Percentiles rank a stretch among this genome's conserved stretches.
Evolutionary conservation across 2,888 invertebrate genomes (phyloP).

Genomic region (Parasteatoda lunata): DNA sequence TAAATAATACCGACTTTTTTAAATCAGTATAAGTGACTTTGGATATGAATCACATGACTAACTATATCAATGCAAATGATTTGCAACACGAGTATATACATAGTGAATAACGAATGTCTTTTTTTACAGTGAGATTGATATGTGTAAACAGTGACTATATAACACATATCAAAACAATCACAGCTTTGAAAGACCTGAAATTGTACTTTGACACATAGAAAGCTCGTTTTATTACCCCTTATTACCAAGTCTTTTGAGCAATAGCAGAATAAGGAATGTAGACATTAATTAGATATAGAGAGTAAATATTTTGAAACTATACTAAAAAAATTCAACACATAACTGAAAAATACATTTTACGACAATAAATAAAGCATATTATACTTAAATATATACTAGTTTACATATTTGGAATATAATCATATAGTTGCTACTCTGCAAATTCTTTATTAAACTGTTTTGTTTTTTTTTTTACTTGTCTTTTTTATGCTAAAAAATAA

Average conservation of each 20-base stretch:
- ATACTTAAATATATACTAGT: not conserved
- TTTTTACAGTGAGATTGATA: slow-evolving; percentile 22
- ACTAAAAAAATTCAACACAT: not conserved
- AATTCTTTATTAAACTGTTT: no score
- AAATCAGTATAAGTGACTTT: no score
- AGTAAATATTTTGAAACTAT: not conserved
- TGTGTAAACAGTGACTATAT: slow-evolving; percentile 18
- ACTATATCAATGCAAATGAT: no score
- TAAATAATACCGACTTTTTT: no score
- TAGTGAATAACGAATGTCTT: no score
- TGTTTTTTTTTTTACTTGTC: no score
- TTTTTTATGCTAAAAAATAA: no score
- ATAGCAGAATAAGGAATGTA: slow-evolving; percentile 25
- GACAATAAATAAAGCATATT: not conserved
- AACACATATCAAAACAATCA: slow-evolving; percentile 53
- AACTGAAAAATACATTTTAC: not conserved
- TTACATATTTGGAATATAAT: no score
- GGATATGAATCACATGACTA: no score
- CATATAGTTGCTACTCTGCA: no score
- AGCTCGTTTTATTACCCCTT: slow-evolving; percentile 23
- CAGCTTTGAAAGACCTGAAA: slow-evolving; percentile 61
- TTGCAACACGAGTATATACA: no score
- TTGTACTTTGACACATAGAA: slow-evolving; percentile 58
- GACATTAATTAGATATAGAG: not conserved
- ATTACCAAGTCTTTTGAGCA: slow-evolving; percentile 1